phyloP scores from a whole-genome alignment of 2,888 invertebrate genomes.

The Tetheella fluctuosa region DNA sequence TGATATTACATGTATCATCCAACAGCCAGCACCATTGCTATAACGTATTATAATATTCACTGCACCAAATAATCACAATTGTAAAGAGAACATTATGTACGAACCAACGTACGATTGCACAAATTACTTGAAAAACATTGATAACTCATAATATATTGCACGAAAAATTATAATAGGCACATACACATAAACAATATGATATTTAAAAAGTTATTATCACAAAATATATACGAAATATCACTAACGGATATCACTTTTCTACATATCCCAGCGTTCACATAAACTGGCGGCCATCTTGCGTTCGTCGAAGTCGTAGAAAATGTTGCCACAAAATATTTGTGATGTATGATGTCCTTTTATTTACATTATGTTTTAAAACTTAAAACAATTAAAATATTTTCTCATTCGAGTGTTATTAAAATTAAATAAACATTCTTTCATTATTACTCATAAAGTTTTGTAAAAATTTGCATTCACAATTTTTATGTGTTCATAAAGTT shows the following conservation, averaged over 20 bases:
- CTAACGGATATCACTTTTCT: slow-evolving; percentile 76
- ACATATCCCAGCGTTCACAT: slow-evolving; percentile 81
- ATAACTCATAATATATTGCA: slow-evolving; percentile 78
- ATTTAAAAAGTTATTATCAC: slow-evolving; percentile 73
- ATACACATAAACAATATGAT: slow-evolving; percentile 65
- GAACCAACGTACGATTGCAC: slow-evolving; percentile 77
- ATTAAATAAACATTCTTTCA: too few species aligned
- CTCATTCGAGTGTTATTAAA: too few species aligned
- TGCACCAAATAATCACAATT: slow-evolving; percentile 81
- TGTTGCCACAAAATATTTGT: slow-evolving; percentile 57
- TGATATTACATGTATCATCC: slow-evolving; percentile 78
- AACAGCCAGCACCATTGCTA: slow-evolving; percentile 76
- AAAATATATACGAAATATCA: slow-evolving; percentile 70
- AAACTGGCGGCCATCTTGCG: slow-evolving; percentile 83
- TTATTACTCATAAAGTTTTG: too few species aligned
- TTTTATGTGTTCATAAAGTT: too few species aligned
- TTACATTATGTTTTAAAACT: slow-evolving; percentile 2
- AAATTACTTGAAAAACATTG: slow-evolving; percentile 70
- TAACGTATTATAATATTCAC: slow-evolving; percentile 73
- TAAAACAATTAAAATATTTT: too few species aligned
- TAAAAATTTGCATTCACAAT: too few species aligned
- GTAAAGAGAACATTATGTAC: slow-evolving; percentile 79
- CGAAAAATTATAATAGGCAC: slow-evolving; percentile 63
- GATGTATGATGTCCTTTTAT: slow-evolving; percentile 18
- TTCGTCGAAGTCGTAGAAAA: slow-evolving; percentile 64